phyloP scores from a whole-genome alignment of 2,113 vertebrate genomes.

The Cephalopterus ornatus region DNA sequence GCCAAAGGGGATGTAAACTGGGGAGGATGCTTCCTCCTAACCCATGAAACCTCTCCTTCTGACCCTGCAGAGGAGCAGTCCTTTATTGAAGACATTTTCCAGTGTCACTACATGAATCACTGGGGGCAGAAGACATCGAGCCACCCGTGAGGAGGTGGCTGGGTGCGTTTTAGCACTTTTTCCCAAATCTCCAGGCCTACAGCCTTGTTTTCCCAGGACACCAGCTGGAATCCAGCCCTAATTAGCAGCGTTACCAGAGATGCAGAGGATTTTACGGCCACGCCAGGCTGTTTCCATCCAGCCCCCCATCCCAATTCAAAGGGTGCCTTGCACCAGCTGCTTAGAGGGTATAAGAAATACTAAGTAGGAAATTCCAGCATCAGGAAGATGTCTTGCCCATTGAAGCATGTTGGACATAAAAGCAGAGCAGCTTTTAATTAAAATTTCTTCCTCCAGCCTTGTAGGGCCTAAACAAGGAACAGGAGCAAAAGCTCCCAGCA shows the following conservation, averaged over 20 bases:
- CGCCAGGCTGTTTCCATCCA: background rate
- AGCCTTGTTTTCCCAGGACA: background rate
- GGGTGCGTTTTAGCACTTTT: background rate
- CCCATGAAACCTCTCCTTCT: background rate
- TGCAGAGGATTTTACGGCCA: background rate
- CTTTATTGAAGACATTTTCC: fast-evolving
- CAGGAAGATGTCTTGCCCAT: background rate
- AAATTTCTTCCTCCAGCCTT: background rate
- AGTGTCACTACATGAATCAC: fast-evolving
- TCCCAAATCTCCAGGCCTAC: background rate
- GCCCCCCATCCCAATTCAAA: background rate
- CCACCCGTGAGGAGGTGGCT: fast-evolving
- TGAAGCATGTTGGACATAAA: conserved; percentile 26
- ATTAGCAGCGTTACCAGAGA: background rate
- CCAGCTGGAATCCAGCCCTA: background rate
- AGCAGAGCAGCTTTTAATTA: conserved; percentile 43
- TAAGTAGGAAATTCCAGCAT: background rate
- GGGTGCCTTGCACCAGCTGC: conserved; percentile 19
- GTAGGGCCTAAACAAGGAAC: background rate
- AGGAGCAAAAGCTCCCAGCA: background rate
- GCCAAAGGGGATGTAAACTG: fast-evolving
- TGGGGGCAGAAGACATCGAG: fast-evolving
- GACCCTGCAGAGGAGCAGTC: background rate
- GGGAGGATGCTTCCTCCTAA: background rate
- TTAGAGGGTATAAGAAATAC: background rate